A percentile compares a stretch with the other conserved stretches of the same genome.
Conservation (phyloP, 2,888 invertebrate genomes). For the Stenodera caucasica region DNA sequence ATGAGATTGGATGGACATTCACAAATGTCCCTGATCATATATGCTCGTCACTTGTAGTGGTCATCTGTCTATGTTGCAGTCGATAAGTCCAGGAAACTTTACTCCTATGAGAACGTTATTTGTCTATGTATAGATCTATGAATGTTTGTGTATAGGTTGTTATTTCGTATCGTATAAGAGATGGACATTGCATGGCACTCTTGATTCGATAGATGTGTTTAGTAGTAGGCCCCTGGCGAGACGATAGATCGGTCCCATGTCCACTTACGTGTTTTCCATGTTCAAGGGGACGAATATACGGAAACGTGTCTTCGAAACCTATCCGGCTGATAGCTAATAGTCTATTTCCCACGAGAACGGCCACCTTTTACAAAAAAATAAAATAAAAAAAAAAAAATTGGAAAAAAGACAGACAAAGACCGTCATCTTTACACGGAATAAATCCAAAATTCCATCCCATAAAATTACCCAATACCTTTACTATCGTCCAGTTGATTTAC, state of each 20-base stretch:
- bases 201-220: conserved; percentile 42
- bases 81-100: conserved; percentile 36
- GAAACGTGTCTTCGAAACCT: conserved; percentile 39
- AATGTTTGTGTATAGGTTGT: conserved; percentile 29
- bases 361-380: neutral
- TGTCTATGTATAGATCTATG: neutral
- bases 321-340: conserved; percentile 45
- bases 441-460: too few species aligned
- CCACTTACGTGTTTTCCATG: conserved; percentile 53
- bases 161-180: conserved; percentile 32
- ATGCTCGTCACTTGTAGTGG: conserved; percentile 48
- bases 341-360: conserved; percentile 44
- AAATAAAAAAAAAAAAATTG: neutral
- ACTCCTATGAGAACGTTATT: conserved; percentile 31
- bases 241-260: conserved; percentile 52
- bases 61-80: conserved; percentile 47
- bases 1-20: conserved; percentile 52
- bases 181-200: conserved; percentile 42
- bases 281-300: conserved; percentile 37
- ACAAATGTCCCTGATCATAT: conserved; percentile 52
- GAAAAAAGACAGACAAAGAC: neutral
- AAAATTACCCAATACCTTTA: too few species aligned
- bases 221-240: conserved; percentile 43
- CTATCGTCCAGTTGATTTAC: neutral
- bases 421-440: too few species aligned